Evolutionary conservation across 2,888 invertebrate genomes (phyloP).

Genomic region (Odontocerum albicorne): DNA sequence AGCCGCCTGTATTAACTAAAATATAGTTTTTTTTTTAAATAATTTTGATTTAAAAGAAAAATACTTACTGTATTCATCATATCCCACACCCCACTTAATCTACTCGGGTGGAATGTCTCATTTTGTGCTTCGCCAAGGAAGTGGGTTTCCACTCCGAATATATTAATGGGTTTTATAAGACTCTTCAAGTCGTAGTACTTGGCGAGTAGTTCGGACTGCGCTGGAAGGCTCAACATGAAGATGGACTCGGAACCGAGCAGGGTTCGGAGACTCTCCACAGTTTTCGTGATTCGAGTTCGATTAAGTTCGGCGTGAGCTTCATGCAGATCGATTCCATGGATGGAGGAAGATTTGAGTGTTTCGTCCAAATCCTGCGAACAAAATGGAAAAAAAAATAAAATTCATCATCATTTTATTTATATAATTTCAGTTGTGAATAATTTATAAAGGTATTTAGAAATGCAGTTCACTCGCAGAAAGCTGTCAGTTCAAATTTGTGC

Average conservation of each 20-base stretch:
- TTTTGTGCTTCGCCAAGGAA: constrained; percentile 65
- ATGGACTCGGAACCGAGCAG: constrained; percentile 57
- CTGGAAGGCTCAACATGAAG: constrained; percentile 63
- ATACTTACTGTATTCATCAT: constrained; percentile 76
- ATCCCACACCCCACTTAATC: constrained; percentile 74
- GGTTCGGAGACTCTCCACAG: constrained; percentile 50
- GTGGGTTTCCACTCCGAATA: constrained; percentile 69
- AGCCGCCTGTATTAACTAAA: no score
- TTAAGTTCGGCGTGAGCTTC: constrained; percentile 57
- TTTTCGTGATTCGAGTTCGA: constrained; percentile 53
- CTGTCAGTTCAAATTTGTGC: no score
- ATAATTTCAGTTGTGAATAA: no score
- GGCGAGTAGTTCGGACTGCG: constrained; percentile 65
- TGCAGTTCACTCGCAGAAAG: no score
- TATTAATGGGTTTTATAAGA: constrained; percentile 65
- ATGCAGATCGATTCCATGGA: constrained; percentile 61
- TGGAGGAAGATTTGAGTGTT: constrained; percentile 54
- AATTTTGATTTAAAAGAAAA: no score
- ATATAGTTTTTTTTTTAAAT: no score
- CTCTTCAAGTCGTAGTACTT: constrained; percentile 71
- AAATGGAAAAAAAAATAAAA: constrained; percentile 39
- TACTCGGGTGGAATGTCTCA: constrained; percentile 74
- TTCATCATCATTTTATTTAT: background rate
- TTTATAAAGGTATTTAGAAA: no score
- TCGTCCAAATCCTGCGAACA: constrained; percentile 59